Base-by-base conservation (phyloP, 2,888 invertebrate species). In the Acanthosoma haemorrhoidale region DNA sequence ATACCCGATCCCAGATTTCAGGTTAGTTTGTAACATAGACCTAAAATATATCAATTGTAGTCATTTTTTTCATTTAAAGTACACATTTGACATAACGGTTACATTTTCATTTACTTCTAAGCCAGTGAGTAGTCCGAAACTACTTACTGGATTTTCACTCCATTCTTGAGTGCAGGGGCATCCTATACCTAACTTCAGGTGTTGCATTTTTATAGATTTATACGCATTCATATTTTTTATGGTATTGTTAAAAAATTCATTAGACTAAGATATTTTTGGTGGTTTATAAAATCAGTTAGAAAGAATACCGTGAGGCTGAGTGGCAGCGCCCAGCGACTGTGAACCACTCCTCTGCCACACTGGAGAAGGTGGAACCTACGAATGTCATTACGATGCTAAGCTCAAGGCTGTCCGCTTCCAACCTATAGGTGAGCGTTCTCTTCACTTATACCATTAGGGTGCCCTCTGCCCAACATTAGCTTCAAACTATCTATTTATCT, bases 1-100 rank as follows among this genome's bases (percentile, higher is more conserved):
- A 29, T 90, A 85, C 81, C 90, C 90, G 72, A 86, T 88, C 78
- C 89, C 90, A 77, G 81, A 85, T 75, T 86, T 86, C 84, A 88
- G 88, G 88, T 90, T 86, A 82, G 73, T 58, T 41, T 70, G 16
- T 36, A 32, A 63, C 41, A 15, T 43, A 43, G 36, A 11, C n/a
- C n/a, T n/a, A n/a, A n/a, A n/a, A n/a, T n/a, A n/a, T n/a, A n/a
- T n/a, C n/a, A n/a, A n/a, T n/a, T n/a, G n/a, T n/a, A n/a, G n/a
- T n/a, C n/a, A n/a, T n/a, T n/a, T n/a, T n/a, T n/a, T n/a, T n/a
- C n/a, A n/a, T n/a, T n/a, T n/a, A n/a, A n/a, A n/a, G n/a, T n/a
- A n/a, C n/a, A 36, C 13, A 32, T 1, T 59, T 16, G 59, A 34
- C 31, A 31, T 59, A 59, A 29, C 18, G 15, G 59, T 16, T 32